A percentile compares a stretch with the other conserved stretches of the same genome.
phyloP scores from a whole-genome alignment of 2,888 invertebrate genomes.

The Chouioia cunea region DNA sequence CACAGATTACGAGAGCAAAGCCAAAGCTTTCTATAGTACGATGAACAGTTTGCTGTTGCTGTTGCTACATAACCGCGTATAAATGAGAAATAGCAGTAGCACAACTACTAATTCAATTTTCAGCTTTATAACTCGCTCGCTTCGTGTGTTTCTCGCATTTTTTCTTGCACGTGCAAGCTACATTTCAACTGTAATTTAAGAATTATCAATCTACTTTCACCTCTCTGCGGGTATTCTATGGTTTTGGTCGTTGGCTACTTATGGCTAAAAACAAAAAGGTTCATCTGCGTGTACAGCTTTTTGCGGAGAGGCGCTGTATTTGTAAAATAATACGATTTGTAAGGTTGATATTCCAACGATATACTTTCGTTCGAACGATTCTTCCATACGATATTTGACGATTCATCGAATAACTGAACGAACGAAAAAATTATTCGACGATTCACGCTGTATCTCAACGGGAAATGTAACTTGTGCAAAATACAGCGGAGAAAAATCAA shows the following conservation, averaged over 20 bases:
- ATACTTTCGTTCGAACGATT: too few relatives aligned
- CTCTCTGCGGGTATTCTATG: conserved; percentile 26
- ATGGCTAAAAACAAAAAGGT: conserved; percentile 25
- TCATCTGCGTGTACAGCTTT: neutral
- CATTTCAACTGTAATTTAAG: conserved; percentile 34
- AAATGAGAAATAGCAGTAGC: neutral
- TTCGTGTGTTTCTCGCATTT: conserved; percentile 6
- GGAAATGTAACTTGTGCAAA: too few relatives aligned
- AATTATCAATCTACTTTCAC: conserved; percentile 38
- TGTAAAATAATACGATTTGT: conserved; percentile 30
- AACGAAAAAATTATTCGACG: neutral
- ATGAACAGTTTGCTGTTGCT: neutral
- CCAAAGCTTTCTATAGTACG: conserved; percentile 7
- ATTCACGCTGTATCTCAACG: too few relatives aligned
- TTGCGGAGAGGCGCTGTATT: neutral
- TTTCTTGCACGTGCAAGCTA: too few relatives aligned
- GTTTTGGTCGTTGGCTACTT: conserved; percentile 20
- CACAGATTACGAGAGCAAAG: conserved; percentile 16
- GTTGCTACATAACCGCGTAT: conserved; percentile 13
- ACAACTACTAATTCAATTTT: conserved; percentile 38
- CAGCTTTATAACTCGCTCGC: conserved; percentile 20
- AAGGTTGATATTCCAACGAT: conserved; percentile 10
- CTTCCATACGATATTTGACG: too few relatives aligned
- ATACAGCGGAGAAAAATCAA: neutral
- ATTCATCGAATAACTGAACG: conserved; percentile 3